Evolutionary conservation across 2,888 invertebrate species (phyloP).

Genomic region (Ophioninae sp.): DNA sequence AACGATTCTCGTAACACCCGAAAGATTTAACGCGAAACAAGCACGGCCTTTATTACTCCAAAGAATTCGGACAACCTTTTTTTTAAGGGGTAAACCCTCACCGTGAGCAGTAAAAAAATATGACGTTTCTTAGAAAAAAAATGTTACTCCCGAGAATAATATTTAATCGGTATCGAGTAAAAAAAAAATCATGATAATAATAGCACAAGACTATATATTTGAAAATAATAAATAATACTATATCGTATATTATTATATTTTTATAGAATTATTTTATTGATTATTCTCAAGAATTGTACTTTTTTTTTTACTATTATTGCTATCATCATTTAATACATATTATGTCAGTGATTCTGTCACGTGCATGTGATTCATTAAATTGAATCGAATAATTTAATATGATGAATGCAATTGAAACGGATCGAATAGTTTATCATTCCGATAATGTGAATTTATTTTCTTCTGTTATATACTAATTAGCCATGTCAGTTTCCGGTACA

Average conservation of each 20-base stretch:
- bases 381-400: too few species aligned
- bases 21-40: constrained; percentile 16
- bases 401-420: too few species aligned
- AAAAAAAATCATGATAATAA: too few species aligned
- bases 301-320: too few species aligned
- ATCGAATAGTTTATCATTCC: not conserved
- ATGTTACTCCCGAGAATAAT: not conserved
- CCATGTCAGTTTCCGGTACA: not conserved
- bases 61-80: constrained; percentile 22
- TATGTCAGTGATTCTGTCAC: too few species aligned
- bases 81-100: not conserved
- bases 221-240: too few species aligned
- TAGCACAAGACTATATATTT: too few species aligned
- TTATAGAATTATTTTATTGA: too few species aligned
- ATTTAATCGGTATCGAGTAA: not conserved
- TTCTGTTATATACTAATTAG: not conserved
- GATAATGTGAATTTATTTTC: not conserved
- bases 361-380: too few species aligned
- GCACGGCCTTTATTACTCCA: not conserved
- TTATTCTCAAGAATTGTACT: too few species aligned
- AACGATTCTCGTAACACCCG: constrained; percentile 14
- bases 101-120: not conserved
- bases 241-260: too few species aligned
- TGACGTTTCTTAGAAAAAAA: not conserved
- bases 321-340: too few species aligned